Base-by-base conservation (phyloP, 2,888 invertebrate species). In the Sclerodermus sp. region DNA sequence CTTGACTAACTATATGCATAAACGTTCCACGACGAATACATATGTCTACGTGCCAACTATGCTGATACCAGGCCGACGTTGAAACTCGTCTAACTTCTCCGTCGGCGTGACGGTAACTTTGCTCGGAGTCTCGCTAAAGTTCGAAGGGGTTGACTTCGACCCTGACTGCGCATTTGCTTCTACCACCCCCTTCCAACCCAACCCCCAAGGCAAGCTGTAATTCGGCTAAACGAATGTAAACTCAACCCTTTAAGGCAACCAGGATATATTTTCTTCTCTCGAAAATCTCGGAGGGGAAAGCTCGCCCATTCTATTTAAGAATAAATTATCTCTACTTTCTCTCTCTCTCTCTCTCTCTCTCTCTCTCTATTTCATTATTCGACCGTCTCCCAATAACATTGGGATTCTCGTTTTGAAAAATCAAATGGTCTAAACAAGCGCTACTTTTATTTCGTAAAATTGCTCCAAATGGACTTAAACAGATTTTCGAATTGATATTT, bases 121-220 rank as follows among this genome's bases (percentile, higher is more conserved):
- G 36, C 40, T 1, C 53, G 43, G 14, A 30, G 49, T 40, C 43
- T 37, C 30, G 45, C 38, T 32, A 31, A 60, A 60, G 57, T 60
- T 60, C 43, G 45, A 38, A 42, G 43, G 41, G 51, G 50, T 57
- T 49, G 52, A 54, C 57, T 60, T 60, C 61, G 60, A 57, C 57
- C 60, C 52, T 50, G 54, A 45, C 49, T 47, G 51, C 49, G 62
- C 58, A 53, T 58, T 60, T 55, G 52, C 47, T 54, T 47, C 50
- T 47, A 45, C 49, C 49, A 47, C 41, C 49, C 47, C 57, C 57
- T 42, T 44, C 42, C 49, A 51, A 57, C 53, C 48, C 39, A 51
- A 32, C 31, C 42, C 45, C 51, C 23, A 23, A 23, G 23, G 23
- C 23, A 23, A 23, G 23, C 23, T 23, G 48, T 50, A 51, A 60